Percentiles rank a stretch among this genome's conserved stretches.
Evolutionary conservation across 2,113 vertebrate genomes (phyloP).

Genomic region (Physeter macrocephalus): DNA sequence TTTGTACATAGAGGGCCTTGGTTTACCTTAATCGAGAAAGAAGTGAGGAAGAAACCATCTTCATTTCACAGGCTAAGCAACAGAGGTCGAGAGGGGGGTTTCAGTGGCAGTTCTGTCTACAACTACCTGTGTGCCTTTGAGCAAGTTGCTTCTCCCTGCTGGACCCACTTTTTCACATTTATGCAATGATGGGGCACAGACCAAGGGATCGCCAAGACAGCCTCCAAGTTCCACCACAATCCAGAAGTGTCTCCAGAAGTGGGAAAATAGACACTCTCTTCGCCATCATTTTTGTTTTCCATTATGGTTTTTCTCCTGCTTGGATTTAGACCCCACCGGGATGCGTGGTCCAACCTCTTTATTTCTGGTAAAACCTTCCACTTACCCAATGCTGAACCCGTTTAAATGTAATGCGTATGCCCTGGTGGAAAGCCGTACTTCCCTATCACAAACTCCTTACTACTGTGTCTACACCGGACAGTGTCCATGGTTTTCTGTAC

Average conservation of each 20-base stretch:
- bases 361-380: neutral
- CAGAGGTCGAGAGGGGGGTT: neutral
- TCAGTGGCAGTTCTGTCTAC: neutral
- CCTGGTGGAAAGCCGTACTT: neutral
- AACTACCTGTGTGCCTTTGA: neutral
- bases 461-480: neutral
- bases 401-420: neutral
- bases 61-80: neutral
- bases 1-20: neutral
- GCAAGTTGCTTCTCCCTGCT: neutral
- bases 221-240: neutral
- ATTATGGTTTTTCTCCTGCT: too few species aligned
- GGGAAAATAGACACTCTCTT: neutral
- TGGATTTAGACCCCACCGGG: neutral
- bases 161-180: neutral
- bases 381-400: neutral
- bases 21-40: neutral
- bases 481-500: neutral
- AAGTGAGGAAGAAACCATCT: neutral
- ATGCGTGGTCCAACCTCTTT: neutral
- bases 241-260: neutral
- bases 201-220: neutral
- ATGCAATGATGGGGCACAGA: rapidly evolving
- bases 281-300: neutral
- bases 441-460: neutral